Percentiles rank a stretch among this genome's conserved stretches.
Evolutionary conservation across 1,140 invertebrate species (phyloP).

Genomic region (Druon quercuslanigerum): DNA sequence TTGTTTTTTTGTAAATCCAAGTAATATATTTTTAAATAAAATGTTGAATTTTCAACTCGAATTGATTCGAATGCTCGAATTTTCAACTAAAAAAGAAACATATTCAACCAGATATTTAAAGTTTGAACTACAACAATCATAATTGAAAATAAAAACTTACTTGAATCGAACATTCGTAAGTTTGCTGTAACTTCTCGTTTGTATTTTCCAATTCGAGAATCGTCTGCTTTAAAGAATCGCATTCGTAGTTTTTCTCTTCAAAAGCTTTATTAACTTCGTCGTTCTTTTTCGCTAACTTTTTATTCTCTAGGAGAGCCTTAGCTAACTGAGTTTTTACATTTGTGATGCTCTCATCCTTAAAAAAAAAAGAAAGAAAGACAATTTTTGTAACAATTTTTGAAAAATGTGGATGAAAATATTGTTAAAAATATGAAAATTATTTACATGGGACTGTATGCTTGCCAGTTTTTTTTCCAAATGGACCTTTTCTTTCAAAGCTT

Average conservation of each 20-base stretch:
- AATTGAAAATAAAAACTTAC: not conserved
- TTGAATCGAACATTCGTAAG: conserved; percentile 5
- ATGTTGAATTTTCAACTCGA: too few species aligned
- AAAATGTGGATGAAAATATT: conserved; percentile 14
- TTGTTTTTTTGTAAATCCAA: too few species aligned
- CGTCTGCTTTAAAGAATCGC: not conserved
- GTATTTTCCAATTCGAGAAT: conserved; percentile 14
- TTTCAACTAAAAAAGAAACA: too few species aligned
- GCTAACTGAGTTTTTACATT: not conserved
- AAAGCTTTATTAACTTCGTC: not conserved
- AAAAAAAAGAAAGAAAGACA: not conserved
- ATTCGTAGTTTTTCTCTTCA: not conserved
- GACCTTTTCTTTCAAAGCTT: conserved; percentile 43
- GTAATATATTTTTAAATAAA: too few species aligned
- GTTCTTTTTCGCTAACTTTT: not conserved
- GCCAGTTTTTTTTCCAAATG: conserved; percentile 42
- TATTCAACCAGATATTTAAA: too few species aligned
- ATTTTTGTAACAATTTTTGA: conserved; percentile 2
- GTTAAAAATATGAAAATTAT: conserved; percentile 11
- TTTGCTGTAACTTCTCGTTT: not conserved
- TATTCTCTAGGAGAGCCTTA: not conserved
- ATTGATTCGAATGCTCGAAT: too few species aligned
- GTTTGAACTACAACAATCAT: too few species aligned
- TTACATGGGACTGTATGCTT: conserved; percentile 40
- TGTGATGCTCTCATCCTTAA: conserved; percentile 1